phyloP scores from a whole-genome alignment of 2,113 vertebrate species.

The Petroica traversi region DNA sequence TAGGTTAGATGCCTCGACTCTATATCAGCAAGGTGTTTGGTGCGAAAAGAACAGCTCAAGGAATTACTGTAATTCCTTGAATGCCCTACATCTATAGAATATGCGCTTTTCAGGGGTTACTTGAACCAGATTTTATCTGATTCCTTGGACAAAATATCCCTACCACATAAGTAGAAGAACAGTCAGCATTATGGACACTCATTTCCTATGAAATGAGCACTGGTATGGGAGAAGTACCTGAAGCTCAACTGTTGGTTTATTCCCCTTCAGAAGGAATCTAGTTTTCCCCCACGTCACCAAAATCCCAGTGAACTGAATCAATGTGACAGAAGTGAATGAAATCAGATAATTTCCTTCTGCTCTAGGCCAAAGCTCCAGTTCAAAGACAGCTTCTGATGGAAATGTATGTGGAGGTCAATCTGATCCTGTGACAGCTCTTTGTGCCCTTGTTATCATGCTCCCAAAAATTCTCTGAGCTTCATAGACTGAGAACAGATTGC shows the following conservation, averaged over 20 bases:
- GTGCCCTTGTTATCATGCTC: not conserved
- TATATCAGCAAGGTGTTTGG: not conserved
- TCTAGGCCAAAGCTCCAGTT: not conserved
- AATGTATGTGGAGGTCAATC: not conserved
- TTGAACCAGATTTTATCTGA: not conserved
- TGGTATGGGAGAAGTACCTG: not conserved
- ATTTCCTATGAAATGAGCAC: rapidly evolving
- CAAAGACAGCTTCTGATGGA: not conserved
- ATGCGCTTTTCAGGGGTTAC: not conserved
- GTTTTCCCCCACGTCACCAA: not conserved
- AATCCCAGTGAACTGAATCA: not conserved
- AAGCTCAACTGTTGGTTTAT: not conserved
- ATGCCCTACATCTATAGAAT: not conserved
- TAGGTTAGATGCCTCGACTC: not conserved
- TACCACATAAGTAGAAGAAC: not conserved
- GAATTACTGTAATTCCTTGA: not conserved
- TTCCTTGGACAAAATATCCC: not conserved
- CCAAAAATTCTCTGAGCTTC: not conserved
- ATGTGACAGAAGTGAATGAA: not conserved
- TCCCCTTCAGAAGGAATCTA: not conserved
- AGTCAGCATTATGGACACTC: not conserved
- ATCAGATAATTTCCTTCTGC: not conserved
- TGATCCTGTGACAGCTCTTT: not conserved
- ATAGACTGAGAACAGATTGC: not conserved
- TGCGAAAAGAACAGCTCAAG: not conserved